Base-by-base conservation (phyloP, 1,140 invertebrate genomes). In the Drosophila pseudoananassae region DNA sequence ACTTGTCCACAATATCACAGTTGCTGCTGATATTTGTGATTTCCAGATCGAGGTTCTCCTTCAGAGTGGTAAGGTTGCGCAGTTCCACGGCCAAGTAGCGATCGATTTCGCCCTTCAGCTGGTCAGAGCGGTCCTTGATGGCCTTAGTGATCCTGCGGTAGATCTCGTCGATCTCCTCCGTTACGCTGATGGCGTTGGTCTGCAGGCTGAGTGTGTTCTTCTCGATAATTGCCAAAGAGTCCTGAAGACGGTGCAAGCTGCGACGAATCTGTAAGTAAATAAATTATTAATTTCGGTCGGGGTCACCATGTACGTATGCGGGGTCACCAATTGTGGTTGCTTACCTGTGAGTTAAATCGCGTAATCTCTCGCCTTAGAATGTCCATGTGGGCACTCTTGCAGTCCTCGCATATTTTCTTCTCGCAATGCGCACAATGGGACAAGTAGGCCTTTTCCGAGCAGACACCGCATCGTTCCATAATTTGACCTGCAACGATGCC, bases 331-430 rank as follows among this genome's bases (percentile, higher is more conserved):
- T 7, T 15, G 4, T 9, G 33, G 33, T 36, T n/a, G 5, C 4
- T 91, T 80, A 96, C 96, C 94, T 98, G 97, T 92, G 97, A 97
- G 91, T 98, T 98, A 43, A 99, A 97, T 85, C 98, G 95, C 31
- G 95, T 93, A 6, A 99, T 98, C 94, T 99, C 98, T 54, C 98
- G 94, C 59, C 98, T 94, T 10, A 99, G 93, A 51, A 99, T 98
- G 90, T 99, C 98, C 95, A 99, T 96, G 92, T 99, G 98, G 14
- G 97, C 96, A 55, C 96, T 96, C 93, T 98, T 96, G 94, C 98
- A 95, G 92, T 98, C 94, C 90, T 96, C 94, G 94, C 98, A 95
- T 90, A 97, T 95, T 95, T 98, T 96, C 93, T 98, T 96, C 93
- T 98, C 97, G 92, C 98, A 99, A 92, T 99, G 98, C 14, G 95